These are phyloP conservation scores for Fabriciana adippe DNA, from an alignment of 2,888 invertebrate genomes.

Conservation along the genomic window DNA sequence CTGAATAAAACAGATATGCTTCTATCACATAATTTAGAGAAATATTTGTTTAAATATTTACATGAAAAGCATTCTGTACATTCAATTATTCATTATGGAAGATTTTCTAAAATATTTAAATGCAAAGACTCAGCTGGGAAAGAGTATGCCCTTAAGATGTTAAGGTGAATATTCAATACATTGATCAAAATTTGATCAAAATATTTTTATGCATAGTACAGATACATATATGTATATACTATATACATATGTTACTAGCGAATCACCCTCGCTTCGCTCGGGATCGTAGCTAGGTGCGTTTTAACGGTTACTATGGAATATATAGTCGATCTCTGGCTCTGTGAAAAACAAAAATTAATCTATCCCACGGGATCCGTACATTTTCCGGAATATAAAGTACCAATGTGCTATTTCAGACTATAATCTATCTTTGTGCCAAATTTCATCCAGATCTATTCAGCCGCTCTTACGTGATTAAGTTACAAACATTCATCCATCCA, in stretches of 20 bases:
- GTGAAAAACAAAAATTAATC: too few relatives aligned
- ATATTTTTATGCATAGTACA: neutral
- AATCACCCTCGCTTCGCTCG: too few relatives aligned
- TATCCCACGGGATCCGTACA: too few relatives aligned
- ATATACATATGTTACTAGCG: neutral
- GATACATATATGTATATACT: neutral
- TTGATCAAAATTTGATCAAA: neutral
- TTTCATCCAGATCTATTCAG: too few relatives aligned
- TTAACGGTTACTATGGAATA: too few relatives aligned
- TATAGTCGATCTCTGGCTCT: too few relatives aligned
- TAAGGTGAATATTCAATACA: constrained; percentile 48
- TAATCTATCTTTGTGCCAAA: too few relatives aligned
- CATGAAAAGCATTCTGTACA: constrained; percentile 42
- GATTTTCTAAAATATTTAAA: constrained; percentile 53
- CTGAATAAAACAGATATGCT: constrained; percentile 1
- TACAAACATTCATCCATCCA: too few relatives aligned
- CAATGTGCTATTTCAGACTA: too few relatives aligned
- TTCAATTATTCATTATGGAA: constrained; percentile 48
- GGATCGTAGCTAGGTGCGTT: too few relatives aligned
- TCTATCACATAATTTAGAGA: constrained; percentile 38
- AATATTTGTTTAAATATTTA: constrained; percentile 41
- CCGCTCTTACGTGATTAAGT: too few relatives aligned
- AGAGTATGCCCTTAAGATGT: constrained; percentile 51
- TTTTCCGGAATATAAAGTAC: too few relatives aligned
- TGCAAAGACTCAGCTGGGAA: constrained; percentile 45